Evolutionary conservation across 2,113 vertebrate genomes (phyloP).

Genomic region (Tetrao urogallus): DNA sequence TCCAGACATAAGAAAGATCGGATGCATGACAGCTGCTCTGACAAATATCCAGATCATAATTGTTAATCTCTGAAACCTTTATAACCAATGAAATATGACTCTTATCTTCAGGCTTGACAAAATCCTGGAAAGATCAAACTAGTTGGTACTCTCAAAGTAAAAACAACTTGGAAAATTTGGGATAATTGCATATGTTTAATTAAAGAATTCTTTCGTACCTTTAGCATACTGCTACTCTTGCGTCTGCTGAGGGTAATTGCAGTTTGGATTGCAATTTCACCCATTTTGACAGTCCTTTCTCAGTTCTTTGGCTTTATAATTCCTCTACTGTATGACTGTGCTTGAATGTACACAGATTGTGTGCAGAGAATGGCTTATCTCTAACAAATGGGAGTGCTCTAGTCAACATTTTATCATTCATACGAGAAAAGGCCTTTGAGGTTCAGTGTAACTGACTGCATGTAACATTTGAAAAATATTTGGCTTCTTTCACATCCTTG

Average conservation of each 20-base stretch:
- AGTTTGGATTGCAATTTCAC: neutral
- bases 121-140: neutral
- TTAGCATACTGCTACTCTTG: neutral
- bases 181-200: neutral
- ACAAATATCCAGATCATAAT: conserved; percentile 25
- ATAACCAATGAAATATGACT: neutral
- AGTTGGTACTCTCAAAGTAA: neutral
- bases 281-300: conserved; percentile 5
- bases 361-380: conserved; percentile 1
- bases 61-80: neutral
- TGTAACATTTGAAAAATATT: neutral
- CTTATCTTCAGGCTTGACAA: conserved; percentile 1
- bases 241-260: neutral
- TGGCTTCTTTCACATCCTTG: neutral
- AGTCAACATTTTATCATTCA: conserved; percentile 12
- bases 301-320: neutral
- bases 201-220: neutral
- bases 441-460: neutral
- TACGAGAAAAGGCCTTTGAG: conserved; percentile 16
- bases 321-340: neutral
- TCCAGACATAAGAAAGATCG: neutral
- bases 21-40: conserved; percentile 1
- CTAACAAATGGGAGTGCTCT: neutral
- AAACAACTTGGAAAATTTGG: neutral
- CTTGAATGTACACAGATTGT: neutral